Evolutionary conservation across 2,888 invertebrate species (phyloP).

Genomic region (Agrochola lychnidis): DNA sequence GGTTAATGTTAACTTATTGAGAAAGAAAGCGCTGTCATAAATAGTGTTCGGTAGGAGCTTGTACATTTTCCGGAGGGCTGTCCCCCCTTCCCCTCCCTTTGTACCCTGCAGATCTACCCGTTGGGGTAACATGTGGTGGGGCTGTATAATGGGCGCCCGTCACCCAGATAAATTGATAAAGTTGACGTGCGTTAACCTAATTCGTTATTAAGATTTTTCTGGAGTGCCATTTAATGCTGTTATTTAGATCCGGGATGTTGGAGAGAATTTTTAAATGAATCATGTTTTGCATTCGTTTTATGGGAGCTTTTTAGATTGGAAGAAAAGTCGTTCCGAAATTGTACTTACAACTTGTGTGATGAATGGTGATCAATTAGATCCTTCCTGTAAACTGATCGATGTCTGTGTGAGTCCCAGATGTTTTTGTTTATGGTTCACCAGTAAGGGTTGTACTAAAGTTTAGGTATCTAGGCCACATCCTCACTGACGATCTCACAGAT

Average conservation of each 20-base stretch:
- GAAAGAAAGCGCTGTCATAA: slow-evolving; percentile 72
- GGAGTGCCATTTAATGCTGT: slow-evolving; percentile 39
- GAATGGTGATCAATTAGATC: not conserved
- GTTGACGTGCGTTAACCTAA: slow-evolving; percentile 69
- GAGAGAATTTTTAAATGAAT: slow-evolving; percentile 10
- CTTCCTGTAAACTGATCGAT: not conserved
- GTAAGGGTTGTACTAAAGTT: no score
- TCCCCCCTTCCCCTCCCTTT: slow-evolving; percentile 6
- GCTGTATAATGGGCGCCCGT: slow-evolving; percentile 68
- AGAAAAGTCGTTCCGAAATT: not conserved
- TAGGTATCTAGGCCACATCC: no score
- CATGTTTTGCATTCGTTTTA: slow-evolving; percentile 14
- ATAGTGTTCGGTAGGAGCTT: slow-evolving; percentile 73
- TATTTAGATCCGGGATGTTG: slow-evolving; percentile 19
- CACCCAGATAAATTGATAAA: slow-evolving; percentile 77
- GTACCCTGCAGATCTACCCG: slow-evolving; percentile 23
- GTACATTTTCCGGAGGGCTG: slow-evolving; percentile 73
- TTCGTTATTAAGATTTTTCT: slow-evolving; percentile 63
- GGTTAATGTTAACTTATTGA: slow-evolving; percentile 75
- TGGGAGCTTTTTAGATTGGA: not conserved
- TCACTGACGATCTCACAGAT: no score
- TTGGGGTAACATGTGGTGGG: slow-evolving; percentile 69
- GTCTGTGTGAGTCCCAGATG: no score
- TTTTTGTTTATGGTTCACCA: no score
- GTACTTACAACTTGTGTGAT: not conserved